phyloP scores from a whole-genome alignment of 2,797 vertebrate species.

The Melanotaenia parkinsoni region DNA sequence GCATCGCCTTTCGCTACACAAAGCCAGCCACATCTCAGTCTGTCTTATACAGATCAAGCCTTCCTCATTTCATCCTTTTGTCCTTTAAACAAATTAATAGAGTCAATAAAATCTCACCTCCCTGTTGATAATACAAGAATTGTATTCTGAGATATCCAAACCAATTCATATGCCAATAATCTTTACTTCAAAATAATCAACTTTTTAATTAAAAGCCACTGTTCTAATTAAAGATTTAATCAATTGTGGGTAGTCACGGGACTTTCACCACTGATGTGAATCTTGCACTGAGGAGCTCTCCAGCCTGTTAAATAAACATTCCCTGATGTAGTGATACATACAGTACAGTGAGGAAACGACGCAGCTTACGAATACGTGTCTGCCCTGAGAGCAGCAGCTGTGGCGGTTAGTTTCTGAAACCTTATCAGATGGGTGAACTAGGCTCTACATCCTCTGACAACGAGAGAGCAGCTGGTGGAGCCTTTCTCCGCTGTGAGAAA shows the following conservation, averaged over 20 bases:
- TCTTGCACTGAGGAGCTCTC: constrained; percentile 41
- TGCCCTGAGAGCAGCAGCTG: constrained; percentile 43
- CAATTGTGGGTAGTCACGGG: constrained; percentile 55
- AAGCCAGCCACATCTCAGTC: too few species aligned
- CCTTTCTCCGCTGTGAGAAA: constrained; percentile 62
- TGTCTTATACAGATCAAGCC: neutral
- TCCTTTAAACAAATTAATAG: constrained; percentile 28
- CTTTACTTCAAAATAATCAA: constrained; percentile 59
- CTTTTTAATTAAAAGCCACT: constrained; percentile 69
- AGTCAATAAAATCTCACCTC: constrained; percentile 46
- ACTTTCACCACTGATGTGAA: constrained; percentile 43
- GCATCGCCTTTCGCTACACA: neutral
- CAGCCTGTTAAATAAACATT: constrained; percentile 69
- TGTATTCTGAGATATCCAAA: constrained; percentile 38
- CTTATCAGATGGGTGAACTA: constrained; percentile 59
- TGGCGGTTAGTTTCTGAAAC: constrained; percentile 45
- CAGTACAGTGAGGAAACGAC: neutral
- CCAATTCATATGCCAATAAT: constrained; percentile 57
- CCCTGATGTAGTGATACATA: constrained; percentile 44
- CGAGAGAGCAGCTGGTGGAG: constrained; percentile 56
- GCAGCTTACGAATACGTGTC: constrained; percentile 1
- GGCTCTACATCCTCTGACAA: constrained; percentile 58
- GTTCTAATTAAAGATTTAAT: constrained; percentile 75
- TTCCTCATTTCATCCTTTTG: constrained; percentile 5
- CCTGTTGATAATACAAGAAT: constrained; percentile 32